Evolutionary conservation across 2,113 vertebrate genomes (phyloP).

Genomic region (Rhinopomastus cyanomelas): DNA sequence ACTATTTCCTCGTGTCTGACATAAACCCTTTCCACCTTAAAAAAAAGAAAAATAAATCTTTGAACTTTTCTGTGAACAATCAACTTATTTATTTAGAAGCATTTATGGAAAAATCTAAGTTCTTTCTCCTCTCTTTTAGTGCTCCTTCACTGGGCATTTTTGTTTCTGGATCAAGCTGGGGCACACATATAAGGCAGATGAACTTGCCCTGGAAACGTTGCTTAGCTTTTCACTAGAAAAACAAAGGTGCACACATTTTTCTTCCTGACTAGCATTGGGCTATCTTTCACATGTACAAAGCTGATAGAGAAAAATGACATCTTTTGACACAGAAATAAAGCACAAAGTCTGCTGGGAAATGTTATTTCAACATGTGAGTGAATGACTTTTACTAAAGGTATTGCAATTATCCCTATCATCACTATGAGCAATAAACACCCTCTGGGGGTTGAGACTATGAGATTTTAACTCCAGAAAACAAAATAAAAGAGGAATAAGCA

Average conservation of each 20-base stretch:
- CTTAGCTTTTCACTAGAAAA: neutral
- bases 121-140: rapidly evolving
- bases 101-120: neutral
- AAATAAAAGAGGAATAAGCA: neutral
- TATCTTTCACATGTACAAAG: neutral
- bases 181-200: neutral
- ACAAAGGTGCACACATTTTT: neutral
- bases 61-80: neutral
- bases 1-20: no score
- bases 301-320: rapidly evolving
- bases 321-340: neutral
- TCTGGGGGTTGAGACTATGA: neutral
- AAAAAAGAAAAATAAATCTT: neutral
- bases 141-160: neutral
- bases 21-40: no score
- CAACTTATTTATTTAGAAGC: neutral
- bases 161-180: neutral
- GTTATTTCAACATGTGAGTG: neutral
- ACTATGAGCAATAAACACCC: neutral
- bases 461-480: neutral
- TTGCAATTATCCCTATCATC: neutral
- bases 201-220: neutral
- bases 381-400: neutral
- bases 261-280: neutral
- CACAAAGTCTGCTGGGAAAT: neutral